Evolutionary conservation across 2,113 vertebrate species (phyloP), one percentile per base, ranked within the genome.

Genomic region (Brachirus orientalis): DNA sequence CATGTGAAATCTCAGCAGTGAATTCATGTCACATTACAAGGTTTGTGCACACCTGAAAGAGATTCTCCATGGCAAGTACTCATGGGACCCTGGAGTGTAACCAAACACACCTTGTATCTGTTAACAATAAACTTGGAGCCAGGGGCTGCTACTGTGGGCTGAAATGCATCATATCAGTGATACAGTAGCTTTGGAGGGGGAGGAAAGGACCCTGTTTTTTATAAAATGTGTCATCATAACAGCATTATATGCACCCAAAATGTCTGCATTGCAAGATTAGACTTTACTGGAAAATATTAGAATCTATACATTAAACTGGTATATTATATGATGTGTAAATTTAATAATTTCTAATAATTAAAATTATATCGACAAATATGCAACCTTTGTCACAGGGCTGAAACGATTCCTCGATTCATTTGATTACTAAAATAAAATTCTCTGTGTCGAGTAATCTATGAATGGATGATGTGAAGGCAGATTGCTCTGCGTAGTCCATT

Each of bases 1-100:
- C 57, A 20, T 73, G 62, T 44, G 22, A 77, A 77, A 83, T 81
- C 43, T 56, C 63, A 6, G 17, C 3, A 36, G 63, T 58, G 56
- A 64, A 81, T 85, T 77, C 68, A 47, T 79, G 83, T 82, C 67
- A 65, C 83, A 85, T 83, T 52, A 54, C 46, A 69, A 63, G 66
- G 47, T 75, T 46, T 37, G 67, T 60, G 67, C 54, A 64, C 76
- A 79, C 74, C 72, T 83, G 62, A 76, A 45, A 56, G 66, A 74
- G 45, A 75, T 61, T 77, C 38, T 72, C 72, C 55, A 59, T 46
- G 7, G 40, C 44, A 43, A 50, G 56, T 55, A 58, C 63, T 66
- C 68, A 57, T 22, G 61, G 76, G 47, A 74, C n/a, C 13, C 17
- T 56, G 33, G 72, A 79, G 54, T 72, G 58, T 75, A 71, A 82